Evolutionary conservation across 1,140 invertebrate genomes (phyloP).

Genomic region (Papilio machaon): DNA sequence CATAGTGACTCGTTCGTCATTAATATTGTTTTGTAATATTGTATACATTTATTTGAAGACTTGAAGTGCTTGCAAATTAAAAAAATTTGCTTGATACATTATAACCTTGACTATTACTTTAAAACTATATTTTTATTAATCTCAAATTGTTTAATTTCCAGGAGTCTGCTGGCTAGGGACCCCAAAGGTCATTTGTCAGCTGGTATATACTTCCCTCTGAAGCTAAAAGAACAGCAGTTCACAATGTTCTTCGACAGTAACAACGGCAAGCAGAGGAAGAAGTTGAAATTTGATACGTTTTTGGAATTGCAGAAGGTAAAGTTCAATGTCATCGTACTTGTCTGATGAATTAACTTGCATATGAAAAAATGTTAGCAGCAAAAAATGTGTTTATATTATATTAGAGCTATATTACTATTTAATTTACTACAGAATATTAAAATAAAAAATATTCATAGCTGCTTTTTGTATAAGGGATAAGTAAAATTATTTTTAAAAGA

Average conservation of each 20-base stretch:
- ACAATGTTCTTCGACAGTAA: conserved; percentile 90
- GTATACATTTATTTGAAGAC: too few relatives aligned
- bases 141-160: conserved; percentile 47
- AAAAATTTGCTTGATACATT: too few relatives aligned
- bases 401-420: too few relatives aligned
- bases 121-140: not conserved
- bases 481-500: too few relatives aligned
- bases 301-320: conserved; percentile 84
- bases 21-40: too few relatives aligned
- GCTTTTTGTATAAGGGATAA: too few relatives aligned
- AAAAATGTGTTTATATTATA: too few relatives aligned
- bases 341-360: not conserved
- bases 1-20: too few relatives aligned
- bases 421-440: too few relatives aligned
- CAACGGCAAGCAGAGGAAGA: conserved; percentile 85
- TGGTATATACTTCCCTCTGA: conserved; percentile 91
- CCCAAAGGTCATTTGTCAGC: conserved; percentile 90
- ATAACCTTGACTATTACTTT: too few relatives aligned
- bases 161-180: conserved; percentile 92
- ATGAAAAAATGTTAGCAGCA: not conserved
- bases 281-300: conserved; percentile 87
- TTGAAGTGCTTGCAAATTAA: too few relatives aligned
- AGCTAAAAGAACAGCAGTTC: conserved; percentile 85
- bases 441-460: too few relatives aligned
- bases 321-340: not conserved